Evolutionary conservation across 2,888 invertebrate species (phyloP).

Genomic region (Altica lythri): DNA sequence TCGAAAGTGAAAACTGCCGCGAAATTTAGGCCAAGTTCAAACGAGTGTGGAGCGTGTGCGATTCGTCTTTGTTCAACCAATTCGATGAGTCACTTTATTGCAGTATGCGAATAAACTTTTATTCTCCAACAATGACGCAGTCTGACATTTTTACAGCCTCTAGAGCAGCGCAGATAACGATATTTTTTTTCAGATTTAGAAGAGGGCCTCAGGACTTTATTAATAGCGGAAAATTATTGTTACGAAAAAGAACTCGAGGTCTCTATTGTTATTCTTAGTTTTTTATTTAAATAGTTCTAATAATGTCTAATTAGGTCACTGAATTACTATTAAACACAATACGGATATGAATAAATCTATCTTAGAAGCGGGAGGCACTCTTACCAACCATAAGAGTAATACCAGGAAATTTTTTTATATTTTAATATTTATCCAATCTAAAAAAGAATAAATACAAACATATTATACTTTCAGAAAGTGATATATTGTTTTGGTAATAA

Average conservation of each 20-base stretch:
- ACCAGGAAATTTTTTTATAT: too few relatives aligned
- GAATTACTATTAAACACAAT: slow-evolving; percentile 5
- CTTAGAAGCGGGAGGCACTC: too few relatives aligned
- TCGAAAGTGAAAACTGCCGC: slow-evolving; percentile 54
- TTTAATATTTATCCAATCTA: too few relatives aligned
- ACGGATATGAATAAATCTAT: not conserved
- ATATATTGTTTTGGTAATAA: too few relatives aligned
- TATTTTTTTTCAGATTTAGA: slow-evolving; percentile 7
- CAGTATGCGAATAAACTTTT: slow-evolving; percentile 24
- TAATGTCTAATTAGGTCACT: slow-evolving; percentile 6
- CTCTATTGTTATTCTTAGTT: slow-evolving; percentile 8
- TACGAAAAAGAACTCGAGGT: slow-evolving; percentile 12
- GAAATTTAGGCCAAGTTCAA: slow-evolving; percentile 55
- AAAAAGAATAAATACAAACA: too few relatives aligned
- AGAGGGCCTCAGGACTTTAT: not conserved
- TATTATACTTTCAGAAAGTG: too few relatives aligned
- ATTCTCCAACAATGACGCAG: slow-evolving; percentile 20
- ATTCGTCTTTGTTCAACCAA: slow-evolving; percentile 34
- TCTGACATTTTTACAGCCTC: slow-evolving; percentile 24
- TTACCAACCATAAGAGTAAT: too few relatives aligned
- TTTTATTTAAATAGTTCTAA: not conserved
- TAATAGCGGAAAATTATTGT: slow-evolving; percentile 14
- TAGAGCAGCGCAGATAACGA: slow-evolving; percentile 10
- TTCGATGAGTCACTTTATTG: slow-evolving; percentile 35
- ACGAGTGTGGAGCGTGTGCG: slow-evolving; percentile 38